Conservation (phyloP, 2,113 vertebrate genomes). For the Merops nubicus region DNA sequence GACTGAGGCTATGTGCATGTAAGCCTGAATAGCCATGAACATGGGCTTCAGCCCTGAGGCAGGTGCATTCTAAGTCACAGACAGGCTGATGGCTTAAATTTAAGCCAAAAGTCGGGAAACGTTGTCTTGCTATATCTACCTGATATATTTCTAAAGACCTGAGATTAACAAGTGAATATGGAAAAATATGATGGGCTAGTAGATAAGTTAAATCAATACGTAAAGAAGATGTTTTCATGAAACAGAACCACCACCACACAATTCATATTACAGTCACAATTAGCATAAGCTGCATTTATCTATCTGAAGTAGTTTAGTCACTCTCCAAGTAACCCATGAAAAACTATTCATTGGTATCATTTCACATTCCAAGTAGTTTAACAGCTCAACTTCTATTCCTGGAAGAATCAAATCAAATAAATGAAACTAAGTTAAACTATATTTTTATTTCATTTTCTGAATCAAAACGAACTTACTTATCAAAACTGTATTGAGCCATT, state of each 20-base stretch:
- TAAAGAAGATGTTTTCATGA: not conserved
- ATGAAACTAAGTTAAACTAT: not conserved
- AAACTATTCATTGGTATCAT: not conserved
- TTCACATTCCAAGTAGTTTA: not conserved
- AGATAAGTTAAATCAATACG: not conserved
- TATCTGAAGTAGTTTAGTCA: not conserved
- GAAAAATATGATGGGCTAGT: not conserved
- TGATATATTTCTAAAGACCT: not conserved
- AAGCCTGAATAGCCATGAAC: not conserved
- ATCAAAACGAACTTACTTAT: constrained; percentile 85
- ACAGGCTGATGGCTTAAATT: not conserved
- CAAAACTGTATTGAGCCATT: constrained; percentile 98
- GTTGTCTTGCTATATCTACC: not conserved
- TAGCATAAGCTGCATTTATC: not conserved
- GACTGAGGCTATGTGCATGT: not conserved
- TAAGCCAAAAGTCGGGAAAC: not conserved
- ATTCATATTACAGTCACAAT: not conserved
- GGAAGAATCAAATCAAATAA: not conserved
- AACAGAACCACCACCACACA: not conserved
- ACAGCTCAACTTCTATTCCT: not conserved
- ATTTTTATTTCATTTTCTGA: not conserved
- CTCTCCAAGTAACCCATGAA: not conserved
- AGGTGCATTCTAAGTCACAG: not conserved
- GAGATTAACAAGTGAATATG: not conserved
- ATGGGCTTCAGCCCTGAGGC: not conserved